A percentile compares a stretch with the other conserved stretches of the same genome.
These are phyloP conservation scores for Campaea margaritaria DNA, from an alignment of 2,888 invertebrate species.

Conservation along the genomic window DNA sequence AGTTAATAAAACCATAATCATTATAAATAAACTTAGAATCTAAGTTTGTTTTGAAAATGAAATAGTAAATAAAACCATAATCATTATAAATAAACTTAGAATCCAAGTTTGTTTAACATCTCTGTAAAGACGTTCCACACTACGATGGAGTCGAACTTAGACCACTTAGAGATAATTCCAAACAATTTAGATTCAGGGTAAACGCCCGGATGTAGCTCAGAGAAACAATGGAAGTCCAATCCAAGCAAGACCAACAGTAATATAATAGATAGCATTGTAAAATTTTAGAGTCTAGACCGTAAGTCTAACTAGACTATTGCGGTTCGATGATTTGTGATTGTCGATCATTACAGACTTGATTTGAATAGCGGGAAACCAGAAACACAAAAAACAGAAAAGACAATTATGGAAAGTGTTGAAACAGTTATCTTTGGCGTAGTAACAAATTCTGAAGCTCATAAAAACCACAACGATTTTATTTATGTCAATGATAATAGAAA, in stretches of 20 bases:
- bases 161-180: slow-evolving; percentile 57
- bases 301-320: slow-evolving; percentile 6
- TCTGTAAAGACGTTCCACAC: slow-evolving; percentile 3
- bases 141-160: slow-evolving; percentile 36
- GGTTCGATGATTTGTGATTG: slow-evolving; percentile 17
- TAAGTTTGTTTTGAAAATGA: too few species aligned
- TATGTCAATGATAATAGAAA: slow-evolving; percentile 2
- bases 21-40: too few species aligned
- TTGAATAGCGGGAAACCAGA: slow-evolving; percentile 19
- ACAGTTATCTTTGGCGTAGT: slow-evolving; percentile 15
- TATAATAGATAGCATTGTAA: slow-evolving; percentile 7
- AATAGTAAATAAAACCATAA: too few species aligned
- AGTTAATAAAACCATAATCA: too few species aligned
- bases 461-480: slow-evolving; percentile 15
- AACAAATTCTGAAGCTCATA: slow-evolving; percentile 15
- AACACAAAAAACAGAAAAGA: background rate
- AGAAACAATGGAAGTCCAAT: slow-evolving; percentile 34
- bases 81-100: too few species aligned
- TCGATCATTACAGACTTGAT: slow-evolving; percentile 14
- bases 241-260: slow-evolving; percentile 24
- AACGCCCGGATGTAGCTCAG: slow-evolving; percentile 52
- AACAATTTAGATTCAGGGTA: slow-evolving; percentile 55
- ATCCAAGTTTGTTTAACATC: too few species aligned
- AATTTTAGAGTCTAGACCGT: slow-evolving; percentile 1
- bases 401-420: slow-evolving; percentile 13